Percentiles rank a stretch among this genome's conserved stretches.
phyloP scores from a whole-genome alignment of 2,888 invertebrate genomes.

The Leptopilina myrica region DNA sequence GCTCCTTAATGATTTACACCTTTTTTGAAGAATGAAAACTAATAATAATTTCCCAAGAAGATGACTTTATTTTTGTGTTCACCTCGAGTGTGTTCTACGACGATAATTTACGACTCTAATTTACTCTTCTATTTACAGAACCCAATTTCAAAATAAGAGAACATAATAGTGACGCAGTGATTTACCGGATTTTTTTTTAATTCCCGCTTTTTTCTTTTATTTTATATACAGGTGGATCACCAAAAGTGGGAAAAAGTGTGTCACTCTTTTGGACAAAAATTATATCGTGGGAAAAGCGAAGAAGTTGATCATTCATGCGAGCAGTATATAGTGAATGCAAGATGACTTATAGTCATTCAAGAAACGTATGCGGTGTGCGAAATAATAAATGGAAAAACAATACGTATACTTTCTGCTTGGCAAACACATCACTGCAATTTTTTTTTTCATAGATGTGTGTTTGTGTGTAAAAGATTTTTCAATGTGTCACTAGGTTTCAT shows the following conservation, averaged over 20 bases:
- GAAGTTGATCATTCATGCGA: not conserved
- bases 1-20: too few species aligned
- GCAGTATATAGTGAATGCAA: not conserved
- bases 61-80: too few species aligned
- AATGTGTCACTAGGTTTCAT: conserved; percentile 10
- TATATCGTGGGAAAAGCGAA: conserved; percentile 7
- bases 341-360: conserved; percentile 5
- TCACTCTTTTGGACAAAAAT: conserved; percentile 11
- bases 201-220: too few species aligned
- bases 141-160: not conserved
- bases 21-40: too few species aligned
- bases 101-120: too few species aligned
- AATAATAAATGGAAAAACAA: not conserved
- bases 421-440: not conserved
- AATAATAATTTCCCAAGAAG: too few species aligned
- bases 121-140: not conserved
- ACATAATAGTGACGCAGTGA: not conserved
- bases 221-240: conserved; percentile 6
- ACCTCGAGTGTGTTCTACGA: too few species aligned
- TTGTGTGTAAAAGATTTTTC: not conserved
- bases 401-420: conserved; percentile 6
- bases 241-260: conserved; percentile 22
- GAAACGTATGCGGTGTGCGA: conserved; percentile 1
- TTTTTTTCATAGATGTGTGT: too few species aligned
- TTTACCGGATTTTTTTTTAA: not conserved